Percentiles rank a stretch among this genome's conserved stretches.
phyloP scores from a whole-genome alignment of 2,888 invertebrate species.

The Electrophaes corylata region DNA sequence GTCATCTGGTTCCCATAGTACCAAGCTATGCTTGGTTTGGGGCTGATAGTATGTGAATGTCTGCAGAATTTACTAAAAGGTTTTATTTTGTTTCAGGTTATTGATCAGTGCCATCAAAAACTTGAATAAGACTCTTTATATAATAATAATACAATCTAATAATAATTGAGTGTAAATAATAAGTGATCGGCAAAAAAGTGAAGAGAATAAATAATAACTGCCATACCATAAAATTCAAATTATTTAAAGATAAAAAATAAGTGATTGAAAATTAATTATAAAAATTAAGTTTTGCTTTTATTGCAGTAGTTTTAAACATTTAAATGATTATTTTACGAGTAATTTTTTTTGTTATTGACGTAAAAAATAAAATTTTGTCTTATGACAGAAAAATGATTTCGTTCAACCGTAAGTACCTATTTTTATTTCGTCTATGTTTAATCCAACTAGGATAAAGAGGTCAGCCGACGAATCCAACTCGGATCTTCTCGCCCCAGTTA shows the following conservation, averaged over 20 bases:
- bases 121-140: background rate
- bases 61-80: background rate
- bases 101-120: background rate
- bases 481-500: too few species aligned
- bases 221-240: too few species aligned
- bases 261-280: too few species aligned
- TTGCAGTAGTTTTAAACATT: background rate
- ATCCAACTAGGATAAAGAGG: background rate
- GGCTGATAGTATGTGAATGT: too few species aligned
- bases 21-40: background rate
- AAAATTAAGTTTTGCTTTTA: too few species aligned
- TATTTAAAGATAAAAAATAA: background rate
- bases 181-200: too few species aligned
- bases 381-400: constrained; percentile 2
- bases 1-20: too few species aligned
- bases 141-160: background rate
- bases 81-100: background rate
- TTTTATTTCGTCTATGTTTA: background rate
- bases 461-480: too few species aligned
- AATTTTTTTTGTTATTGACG: background rate
- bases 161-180: background rate
- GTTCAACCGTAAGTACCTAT: constrained; percentile 5
- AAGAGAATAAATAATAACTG: too few species aligned
- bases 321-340: background rate
- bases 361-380: background rate